phyloP scores from a whole-genome alignment of 2,113 vertebrate genomes.

The Alces alces region DNA sequence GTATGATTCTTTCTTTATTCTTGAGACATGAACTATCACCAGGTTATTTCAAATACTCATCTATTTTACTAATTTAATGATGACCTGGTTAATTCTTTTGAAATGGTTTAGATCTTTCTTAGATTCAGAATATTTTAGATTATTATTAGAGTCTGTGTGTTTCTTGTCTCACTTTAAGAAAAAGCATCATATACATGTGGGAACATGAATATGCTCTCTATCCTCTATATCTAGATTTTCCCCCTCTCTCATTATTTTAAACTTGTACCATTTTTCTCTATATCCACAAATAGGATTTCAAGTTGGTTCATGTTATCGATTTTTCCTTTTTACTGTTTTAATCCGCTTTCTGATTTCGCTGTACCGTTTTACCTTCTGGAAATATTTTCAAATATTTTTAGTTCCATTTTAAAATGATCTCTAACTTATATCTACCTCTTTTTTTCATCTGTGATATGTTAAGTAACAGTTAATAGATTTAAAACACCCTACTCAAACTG shows the following conservation, averaged over 20 bases:
- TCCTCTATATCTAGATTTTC: neutral
- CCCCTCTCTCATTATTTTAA: neutral
- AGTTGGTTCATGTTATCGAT: neutral
- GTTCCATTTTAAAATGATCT: neutral
- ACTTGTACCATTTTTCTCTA: neutral
- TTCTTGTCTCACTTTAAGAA: neutral
- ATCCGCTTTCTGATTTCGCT: neutral
- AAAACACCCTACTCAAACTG: neutral
- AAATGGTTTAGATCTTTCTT: neutral
- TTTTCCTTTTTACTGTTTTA: neutral
- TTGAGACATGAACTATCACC: neutral
- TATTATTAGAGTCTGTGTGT: neutral
- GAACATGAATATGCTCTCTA: neutral
- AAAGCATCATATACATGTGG: neutral
- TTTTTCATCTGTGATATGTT: neutral
- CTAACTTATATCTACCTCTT: neutral
- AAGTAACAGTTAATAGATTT: neutral
- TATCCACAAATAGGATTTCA: neutral
- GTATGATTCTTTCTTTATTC: neutral
- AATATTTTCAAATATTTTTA: neutral
- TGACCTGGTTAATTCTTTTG: neutral
- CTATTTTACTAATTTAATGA: neutral
- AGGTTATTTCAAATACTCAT: neutral
- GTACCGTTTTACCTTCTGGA: neutral
- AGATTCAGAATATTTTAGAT: neutral